phyloP scores from a whole-genome alignment of 2,888 invertebrate genomes.

The Xestia ashworthii region DNA sequence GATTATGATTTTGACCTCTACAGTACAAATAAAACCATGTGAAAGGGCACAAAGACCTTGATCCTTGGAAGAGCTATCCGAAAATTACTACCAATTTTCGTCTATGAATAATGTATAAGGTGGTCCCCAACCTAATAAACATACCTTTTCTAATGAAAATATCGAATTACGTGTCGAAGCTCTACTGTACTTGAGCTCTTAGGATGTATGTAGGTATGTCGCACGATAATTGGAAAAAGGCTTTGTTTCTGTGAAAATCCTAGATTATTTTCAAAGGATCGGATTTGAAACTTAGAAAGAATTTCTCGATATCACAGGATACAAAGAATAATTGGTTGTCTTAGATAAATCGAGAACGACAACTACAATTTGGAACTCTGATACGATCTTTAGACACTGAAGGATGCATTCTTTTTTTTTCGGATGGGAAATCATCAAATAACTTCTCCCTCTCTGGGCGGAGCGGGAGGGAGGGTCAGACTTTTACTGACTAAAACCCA shows the following conservation, averaged over 20 bases:
- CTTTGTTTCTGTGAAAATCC: background rate
- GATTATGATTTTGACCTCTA: background rate
- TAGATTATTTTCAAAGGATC: background rate
- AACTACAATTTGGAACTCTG: too few species aligned
- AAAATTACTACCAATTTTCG: background rate
- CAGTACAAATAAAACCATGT: background rate
- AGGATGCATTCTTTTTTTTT: too few species aligned
- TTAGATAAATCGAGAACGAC: too few species aligned
- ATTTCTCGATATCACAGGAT: background rate
- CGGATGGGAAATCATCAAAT: too few species aligned
- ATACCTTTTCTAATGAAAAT: constrained; percentile 20
- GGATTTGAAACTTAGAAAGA: background rate
- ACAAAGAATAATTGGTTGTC: too few species aligned
- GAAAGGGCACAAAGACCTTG: background rate
- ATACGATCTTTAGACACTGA: too few species aligned
- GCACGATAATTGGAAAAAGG: background rate
- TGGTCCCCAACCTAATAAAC: constrained; percentile 8
- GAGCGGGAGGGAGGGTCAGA: too few species aligned
- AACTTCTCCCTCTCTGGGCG: too few species aligned
- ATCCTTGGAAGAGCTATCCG: background rate
- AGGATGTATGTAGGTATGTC: background rate
- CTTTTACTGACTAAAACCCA: too few species aligned
- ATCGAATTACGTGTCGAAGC: constrained; percentile 5
- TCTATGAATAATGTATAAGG: constrained; percentile 13
- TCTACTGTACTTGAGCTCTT: background rate